Base-by-base conservation (phyloP, 2,113 vertebrate genomes). In the Heterotilapia buettikoferi region DNA sequence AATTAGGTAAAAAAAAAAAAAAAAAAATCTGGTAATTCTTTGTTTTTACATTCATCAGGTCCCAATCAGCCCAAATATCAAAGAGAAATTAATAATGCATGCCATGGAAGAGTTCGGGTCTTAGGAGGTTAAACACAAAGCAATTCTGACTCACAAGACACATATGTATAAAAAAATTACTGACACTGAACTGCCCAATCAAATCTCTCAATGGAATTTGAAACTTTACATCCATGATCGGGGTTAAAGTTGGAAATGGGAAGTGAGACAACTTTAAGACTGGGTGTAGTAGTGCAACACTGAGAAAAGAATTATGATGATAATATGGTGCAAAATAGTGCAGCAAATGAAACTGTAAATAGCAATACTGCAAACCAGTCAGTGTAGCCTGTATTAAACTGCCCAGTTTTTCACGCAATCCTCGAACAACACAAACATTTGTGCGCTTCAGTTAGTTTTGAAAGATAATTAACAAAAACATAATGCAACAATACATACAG, bases 61-160 rank as follows among this genome's bases (percentile, higher is more conserved):
- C n/a, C n/a, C n/a, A n/a, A n/a, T n/a, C n/a, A n/a, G n/a, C n/a
- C n/a, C n/a, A n/a, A n/a, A n/a, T n/a, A n/a, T n/a, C n/a, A n/a
- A n/a, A n/a, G n/a, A n/a, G n/a, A n/a, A n/a, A n/a, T n/a, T n/a
- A n/a, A n/a, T n/a, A n/a, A n/a, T n/a, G n/a, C n/a, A n/a, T n/a
- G n/a, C n/a, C n/a, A n/a, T n/a, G n/a, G n/a, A n/a, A n/a, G n/a
- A n/a, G n/a, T n/a, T n/a, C n/a, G n/a, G n/a, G n/a, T n/a, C n/a
- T n/a, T n/a, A n/a, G n/a, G n/a, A n/a, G n/a, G n/a, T 43, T 26
- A 43, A 0, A 9, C 12, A 24, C 66, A 71, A 43, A 71, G 1
- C 21, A 3, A 71, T 73, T 45, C 38, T 26, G 7, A 73, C 38
- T 71, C 33, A 38, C 61, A 66, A 0, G 18, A 12, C 10, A 66